phyloP scores from a whole-genome alignment of 2,888 invertebrate genomes.

The Dryococelus australis region DNA sequence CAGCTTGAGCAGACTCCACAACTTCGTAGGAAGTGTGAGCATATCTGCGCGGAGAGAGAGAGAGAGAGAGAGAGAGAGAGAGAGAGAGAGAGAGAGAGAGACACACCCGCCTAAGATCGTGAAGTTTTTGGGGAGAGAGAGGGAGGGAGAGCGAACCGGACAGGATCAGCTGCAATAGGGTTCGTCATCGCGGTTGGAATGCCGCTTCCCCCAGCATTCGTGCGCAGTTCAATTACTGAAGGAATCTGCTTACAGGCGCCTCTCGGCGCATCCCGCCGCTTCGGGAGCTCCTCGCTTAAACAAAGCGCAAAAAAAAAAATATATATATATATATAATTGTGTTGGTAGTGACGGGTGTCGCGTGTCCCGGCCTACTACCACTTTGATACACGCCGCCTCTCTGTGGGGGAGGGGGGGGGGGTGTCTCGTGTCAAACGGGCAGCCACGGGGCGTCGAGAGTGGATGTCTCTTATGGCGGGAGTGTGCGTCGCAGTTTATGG shows the following conservation, averaged over 20 bases:
- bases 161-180: slow-evolving; percentile 24
- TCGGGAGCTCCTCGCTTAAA: background rate
- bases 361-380: background rate
- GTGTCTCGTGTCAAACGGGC: background rate
- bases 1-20: background rate
- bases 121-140: background rate
- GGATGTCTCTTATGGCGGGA: no score
- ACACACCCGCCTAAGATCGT: background rate
- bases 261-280: background rate
- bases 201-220: slow-evolving; percentile 16
- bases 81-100: background rate
- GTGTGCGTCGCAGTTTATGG: no score
- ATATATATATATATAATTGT: no score
- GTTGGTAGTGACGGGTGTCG: background rate
- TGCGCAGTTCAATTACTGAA: slow-evolving; percentile 24
- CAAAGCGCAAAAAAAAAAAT: background rate
- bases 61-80: background rate
- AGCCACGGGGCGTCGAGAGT: background rate
- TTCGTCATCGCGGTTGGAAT: slow-evolving; percentile 8
- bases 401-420: background rate
- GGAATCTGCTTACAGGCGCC: slow-evolving; percentile 20
- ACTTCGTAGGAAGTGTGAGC: background rate
- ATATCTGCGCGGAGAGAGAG: no score
- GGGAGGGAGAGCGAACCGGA: slow-evolving; percentile 19
- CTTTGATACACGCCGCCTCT: background rate